A percentile compares a stretch with the other conserved stretches of the same genome.
These are phyloP conservation scores for Dryomyza anilis DNA, from an alignment of 2,888 invertebrate genomes.

Conservation along the genomic window DNA sequence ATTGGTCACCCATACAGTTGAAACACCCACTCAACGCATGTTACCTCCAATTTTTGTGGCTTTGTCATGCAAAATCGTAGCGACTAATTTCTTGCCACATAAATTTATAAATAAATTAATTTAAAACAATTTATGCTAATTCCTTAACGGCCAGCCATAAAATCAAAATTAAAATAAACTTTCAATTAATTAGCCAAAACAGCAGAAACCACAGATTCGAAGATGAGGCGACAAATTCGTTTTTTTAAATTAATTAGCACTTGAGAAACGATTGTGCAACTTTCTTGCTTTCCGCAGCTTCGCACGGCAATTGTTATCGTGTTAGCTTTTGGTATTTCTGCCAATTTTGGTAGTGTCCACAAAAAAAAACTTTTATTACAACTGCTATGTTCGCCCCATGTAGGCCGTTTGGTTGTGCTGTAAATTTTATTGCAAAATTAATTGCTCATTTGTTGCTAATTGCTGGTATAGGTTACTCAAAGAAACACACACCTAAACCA, in stretches of 20 bases:
- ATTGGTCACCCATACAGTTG: too few relatives aligned
- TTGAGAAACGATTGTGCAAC: not conserved
- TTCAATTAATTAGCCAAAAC: conserved; percentile 14
- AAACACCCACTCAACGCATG: not conserved
- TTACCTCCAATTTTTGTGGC: too few relatives aligned
- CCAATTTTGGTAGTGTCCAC: too few relatives aligned
- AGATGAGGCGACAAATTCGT: conserved; percentile 17
- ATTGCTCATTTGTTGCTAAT: conserved; percentile 59
- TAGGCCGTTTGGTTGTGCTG: conserved; percentile 1
- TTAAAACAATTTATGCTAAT: conserved; percentile 7
- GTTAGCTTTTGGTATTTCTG: too few relatives aligned
- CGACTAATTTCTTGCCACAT: conserved; percentile 23
- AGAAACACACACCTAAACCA: conserved; percentile 4
- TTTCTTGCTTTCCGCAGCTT: too few relatives aligned
- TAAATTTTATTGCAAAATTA: conserved; percentile 55
- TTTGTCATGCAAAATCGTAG: not conserved
- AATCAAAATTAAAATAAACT: conserved; percentile 8
- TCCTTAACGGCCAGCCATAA: not conserved
- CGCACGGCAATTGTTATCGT: too few relatives aligned
- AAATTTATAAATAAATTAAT: conserved; percentile 18
- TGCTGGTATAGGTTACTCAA: conserved; percentile 48
- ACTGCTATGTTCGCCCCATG: not conserved
- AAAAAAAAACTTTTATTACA: too few relatives aligned
- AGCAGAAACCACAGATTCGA: not conserved
- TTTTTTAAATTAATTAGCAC: conserved; percentile 14